These are phyloP conservation scores for Geodia barretti DNA, from an alignment of 37 sponge, comb jelly and placozoan genomes.

Conservation along the genomic window DNA sequence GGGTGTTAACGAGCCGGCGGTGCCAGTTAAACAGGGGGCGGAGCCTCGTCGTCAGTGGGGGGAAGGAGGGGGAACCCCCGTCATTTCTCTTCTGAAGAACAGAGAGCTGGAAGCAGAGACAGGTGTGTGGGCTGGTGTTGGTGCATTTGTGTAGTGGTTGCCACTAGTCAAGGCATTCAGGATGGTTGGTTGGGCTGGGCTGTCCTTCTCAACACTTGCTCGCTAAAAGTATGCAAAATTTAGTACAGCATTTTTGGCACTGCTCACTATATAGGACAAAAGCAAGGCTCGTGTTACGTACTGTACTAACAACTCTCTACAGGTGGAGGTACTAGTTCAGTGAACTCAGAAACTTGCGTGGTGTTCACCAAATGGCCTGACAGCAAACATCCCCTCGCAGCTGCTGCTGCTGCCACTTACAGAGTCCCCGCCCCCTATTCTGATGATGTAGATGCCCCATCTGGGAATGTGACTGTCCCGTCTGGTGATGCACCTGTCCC, in stretches of 20 bases:
- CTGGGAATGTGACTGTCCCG: not conserved
- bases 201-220: no score
- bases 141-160: not conserved
- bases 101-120: constrained; percentile 28
- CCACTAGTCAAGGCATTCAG: no score
- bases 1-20: not conserved
- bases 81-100: constrained; percentile 32
- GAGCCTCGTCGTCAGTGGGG: constrained; percentile 17
- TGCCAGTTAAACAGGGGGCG: not conserved
- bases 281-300: no score
- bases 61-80: constrained; percentile 3
- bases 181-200: no score
- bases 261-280: no score
- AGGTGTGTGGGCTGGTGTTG: not conserved
- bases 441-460: no score
- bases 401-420: no score
- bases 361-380: not conserved
- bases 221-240: no score
- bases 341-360: not conserved
- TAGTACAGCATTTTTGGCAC: no score
- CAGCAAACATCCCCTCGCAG: not conserved
- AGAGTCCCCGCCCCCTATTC: no score
- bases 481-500: not conserved
- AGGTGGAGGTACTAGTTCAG: no score
- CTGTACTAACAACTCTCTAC: no score